Evolutionary conservation across 2,113 vertebrate genomes (phyloP).

Genomic region (Osmerus eperlanus): DNA sequence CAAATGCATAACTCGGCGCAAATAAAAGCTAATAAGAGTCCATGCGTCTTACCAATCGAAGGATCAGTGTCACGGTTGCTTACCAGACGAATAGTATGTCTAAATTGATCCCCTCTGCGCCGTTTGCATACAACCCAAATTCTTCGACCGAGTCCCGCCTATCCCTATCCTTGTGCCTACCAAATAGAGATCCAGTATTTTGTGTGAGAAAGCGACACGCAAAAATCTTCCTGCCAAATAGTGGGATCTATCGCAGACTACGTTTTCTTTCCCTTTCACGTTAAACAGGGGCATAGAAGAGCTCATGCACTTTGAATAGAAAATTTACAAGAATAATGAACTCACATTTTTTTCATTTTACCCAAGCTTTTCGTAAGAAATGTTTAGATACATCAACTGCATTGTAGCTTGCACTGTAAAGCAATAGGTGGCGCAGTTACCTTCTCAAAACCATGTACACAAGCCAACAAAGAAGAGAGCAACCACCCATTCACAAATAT

Average conservation of each 20-base stretch:
- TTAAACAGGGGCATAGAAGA: too few relatives aligned
- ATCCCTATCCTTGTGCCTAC: conserved; percentile 37
- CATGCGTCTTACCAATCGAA: conserved; percentile 50
- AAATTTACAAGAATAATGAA: too few relatives aligned
- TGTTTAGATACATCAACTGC: conserved; percentile 17
- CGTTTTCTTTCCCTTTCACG: neutral
- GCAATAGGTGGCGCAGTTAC: conserved; percentile 31
- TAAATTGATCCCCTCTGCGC: conserved; percentile 56
- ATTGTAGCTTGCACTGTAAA: conserved; percentile 16
- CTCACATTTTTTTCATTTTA: neutral
- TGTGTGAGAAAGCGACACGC: neutral
- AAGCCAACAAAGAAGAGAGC: neutral
- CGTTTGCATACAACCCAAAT: conserved; percentile 46
- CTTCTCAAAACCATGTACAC: neutral
- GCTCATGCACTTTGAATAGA: too few relatives aligned
- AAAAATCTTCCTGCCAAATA: conserved; percentile 73
- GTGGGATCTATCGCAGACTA: conserved; percentile 42
- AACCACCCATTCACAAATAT: neutral
- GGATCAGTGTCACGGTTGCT: conserved; percentile 45
- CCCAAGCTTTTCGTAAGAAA: fast-evolving
- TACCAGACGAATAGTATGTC: conserved; percentile 52
- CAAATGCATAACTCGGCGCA: conserved; percentile 4
- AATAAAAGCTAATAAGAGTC: neutral
- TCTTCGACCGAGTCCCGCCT: conserved; percentile 59
- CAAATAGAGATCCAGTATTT: conserved; percentile 44